These are phyloP conservation scores for Polypterus bichir DNA, from an alignment of 2,113 vertebrate species.

Conservation along the genomic window DNA sequence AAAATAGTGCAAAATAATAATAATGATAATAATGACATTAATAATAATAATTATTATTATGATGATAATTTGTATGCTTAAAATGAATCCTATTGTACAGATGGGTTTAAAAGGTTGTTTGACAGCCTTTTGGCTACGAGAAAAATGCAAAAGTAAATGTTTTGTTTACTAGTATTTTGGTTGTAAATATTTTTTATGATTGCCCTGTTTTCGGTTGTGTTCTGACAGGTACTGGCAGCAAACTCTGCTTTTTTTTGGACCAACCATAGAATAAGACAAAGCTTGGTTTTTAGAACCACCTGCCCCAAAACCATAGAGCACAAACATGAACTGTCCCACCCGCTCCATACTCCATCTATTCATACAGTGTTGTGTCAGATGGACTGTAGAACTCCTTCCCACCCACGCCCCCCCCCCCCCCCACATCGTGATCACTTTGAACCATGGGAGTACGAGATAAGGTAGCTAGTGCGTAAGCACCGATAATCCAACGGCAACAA, in stretches of 20 bases:
- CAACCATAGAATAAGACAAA: slow-evolving; percentile 25
- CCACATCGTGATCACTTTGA: too few relatives aligned
- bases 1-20: slow-evolving; percentile 65
- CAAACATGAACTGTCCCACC: slow-evolving; percentile 48
- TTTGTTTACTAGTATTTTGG: slow-evolving; percentile 64
- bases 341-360: slow-evolving; percentile 25
- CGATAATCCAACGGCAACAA: too few relatives aligned
- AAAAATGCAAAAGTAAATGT: slow-evolving; percentile 50
- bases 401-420: too few relatives aligned
- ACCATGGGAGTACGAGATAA: too few relatives aligned
- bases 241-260: slow-evolving; percentile 21
- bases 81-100: slow-evolving; percentile 79
- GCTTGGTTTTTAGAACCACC: slow-evolving; percentile 18
- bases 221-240: slow-evolving; percentile 34
- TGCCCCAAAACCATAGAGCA: slow-evolving; percentile 41
- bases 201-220: slow-evolving; percentile 35
- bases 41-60: slow-evolving; percentile 14
- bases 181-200: slow-evolving; percentile 76
- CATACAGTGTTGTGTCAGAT: slow-evolving; percentile 30
- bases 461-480: too few relatives aligned
- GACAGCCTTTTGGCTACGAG: slow-evolving; percentile 69
- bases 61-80: slow-evolving; percentile 69
- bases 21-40: slow-evolving; percentile 28
- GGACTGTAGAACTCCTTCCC: too few relatives aligned
- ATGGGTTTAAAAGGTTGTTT: slow-evolving; percentile 61